These are phyloP conservation scores for Thalassoma bifasciatum DNA, from an alignment of 2,113 vertebrate genomes.

Conservation along the genomic window DNA sequence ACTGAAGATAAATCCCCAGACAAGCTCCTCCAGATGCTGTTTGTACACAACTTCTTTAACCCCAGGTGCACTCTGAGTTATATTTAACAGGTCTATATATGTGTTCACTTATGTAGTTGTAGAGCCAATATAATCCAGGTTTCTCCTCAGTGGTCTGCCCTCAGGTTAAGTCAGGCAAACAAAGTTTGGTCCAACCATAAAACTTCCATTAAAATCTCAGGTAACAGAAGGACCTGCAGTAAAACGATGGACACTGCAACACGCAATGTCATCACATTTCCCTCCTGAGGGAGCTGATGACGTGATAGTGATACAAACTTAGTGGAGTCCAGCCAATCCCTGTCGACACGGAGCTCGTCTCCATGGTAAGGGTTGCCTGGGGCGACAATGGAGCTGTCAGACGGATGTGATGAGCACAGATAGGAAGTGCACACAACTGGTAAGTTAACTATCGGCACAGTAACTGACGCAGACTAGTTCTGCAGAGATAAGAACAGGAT, in stretches of 20 bases:
- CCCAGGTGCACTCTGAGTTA: too few species aligned
- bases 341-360: constrained; percentile 37
- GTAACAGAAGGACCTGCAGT: not conserved
- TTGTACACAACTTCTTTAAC: too few species aligned
- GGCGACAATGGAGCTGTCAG: constrained; percentile 58
- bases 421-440: constrained; percentile 18
- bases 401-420: constrained; percentile 36
- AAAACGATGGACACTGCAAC: not conserved
- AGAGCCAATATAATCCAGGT: too few species aligned
- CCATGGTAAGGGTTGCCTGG: constrained; percentile 64
- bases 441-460: not conserved
- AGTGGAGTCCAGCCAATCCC: constrained; percentile 40
- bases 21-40: too few species aligned
- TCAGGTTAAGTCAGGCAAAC: not conserved
- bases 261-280: not conserved
- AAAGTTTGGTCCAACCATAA: not conserved
- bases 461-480: not conserved
- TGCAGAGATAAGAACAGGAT: not conserved
- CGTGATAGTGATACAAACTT: constrained; percentile 23
- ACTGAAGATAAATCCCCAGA: too few species aligned
- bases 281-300: constrained; percentile 28
- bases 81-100: too few species aligned
- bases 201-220: not conserved
- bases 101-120: too few species aligned
- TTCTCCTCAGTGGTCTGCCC: not conserved